Base-by-base conservation (phyloP, 2,797 vertebrate genomes). In the Gastrophryne carolinensis region DNA sequence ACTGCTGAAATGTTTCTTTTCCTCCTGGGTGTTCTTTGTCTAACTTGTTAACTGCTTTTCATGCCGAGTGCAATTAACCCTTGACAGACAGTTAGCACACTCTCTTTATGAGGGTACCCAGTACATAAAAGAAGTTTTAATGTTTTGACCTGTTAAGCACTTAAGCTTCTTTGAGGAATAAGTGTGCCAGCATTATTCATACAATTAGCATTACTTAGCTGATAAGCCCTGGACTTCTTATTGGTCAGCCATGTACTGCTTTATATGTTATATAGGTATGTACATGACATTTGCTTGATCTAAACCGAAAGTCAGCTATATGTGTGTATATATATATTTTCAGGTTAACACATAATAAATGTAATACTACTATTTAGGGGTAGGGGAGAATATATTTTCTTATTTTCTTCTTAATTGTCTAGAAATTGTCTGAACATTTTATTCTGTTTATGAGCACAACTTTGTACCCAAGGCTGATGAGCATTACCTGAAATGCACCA, bases 1-100 rank as follows among this genome's bases (percentile, higher is more conserved):
- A 87, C 89, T 90, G 86, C 86, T 89, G 90, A 88, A 90, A 89
- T 88, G 88, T 89, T 87, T 88, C 89, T 84, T 88, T 90, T 86
- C 88, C 92, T 93, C 90, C 84, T 93, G 91, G 91, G 94, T 93
- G 91, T 96, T 94, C 89, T 87, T 86, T 89, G 86, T 89, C 90
- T 93, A 89, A 92, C 93, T 96, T 91, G 93, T 95, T 95, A 95
- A 95, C 93, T 93, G 91, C 90, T 94, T 94, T 88, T 93, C 93
- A 91, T 89, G 92, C 86, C 83, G 90, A 90, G 90, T 90, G 90
- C 90, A 92, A 92, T 96, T 95, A 96, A 94, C 91, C 93, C 90
- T 87, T 88, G 87, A 87, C 88, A 89, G 84, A 88, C 85, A 86
- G 83, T 86, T 85, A 83, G 82, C 81, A 75, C 82, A 83, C 81